Evolutionary conservation across 1,140 invertebrate genomes (phyloP).

Genomic region (Theocolax elegans): DNA sequence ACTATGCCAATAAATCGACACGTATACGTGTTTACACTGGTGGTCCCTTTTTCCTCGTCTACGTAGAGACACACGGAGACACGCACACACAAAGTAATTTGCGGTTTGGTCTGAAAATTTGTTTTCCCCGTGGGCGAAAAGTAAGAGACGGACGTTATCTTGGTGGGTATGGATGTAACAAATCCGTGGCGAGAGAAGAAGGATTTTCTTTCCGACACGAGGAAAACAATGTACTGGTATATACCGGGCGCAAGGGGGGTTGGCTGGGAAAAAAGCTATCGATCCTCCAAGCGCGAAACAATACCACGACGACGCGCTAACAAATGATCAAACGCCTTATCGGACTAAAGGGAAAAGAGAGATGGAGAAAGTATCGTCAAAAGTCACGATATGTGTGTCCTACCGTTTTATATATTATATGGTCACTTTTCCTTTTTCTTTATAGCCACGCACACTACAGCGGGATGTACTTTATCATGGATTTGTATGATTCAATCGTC

Average conservation of each 20-base stretch:
- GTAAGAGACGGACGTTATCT: slow-evolving; percentile 22
- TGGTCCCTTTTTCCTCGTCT: too few relatives aligned
- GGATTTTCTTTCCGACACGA: slow-evolving; percentile 22
- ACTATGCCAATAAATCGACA: slow-evolving; percentile 27
- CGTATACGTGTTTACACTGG: background rate
- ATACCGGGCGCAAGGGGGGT: slow-evolving; percentile 6
- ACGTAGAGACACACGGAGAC: too few relatives aligned
- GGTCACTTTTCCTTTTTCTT: too few relatives aligned
- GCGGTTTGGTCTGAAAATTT: slow-evolving; percentile 25
- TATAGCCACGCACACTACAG: too few relatives aligned
- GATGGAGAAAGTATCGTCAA: background rate
- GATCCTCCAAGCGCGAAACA: slow-evolving; percentile 55
- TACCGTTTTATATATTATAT: too few relatives aligned
- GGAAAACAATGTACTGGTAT: slow-evolving; percentile 47
- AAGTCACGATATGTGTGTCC: too few relatives aligned
- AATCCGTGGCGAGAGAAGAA: slow-evolving; percentile 17
- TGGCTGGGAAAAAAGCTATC: slow-evolving; percentile 51
- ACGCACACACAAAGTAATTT: slow-evolving; percentile 1
- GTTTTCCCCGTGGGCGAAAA: slow-evolving; percentile 4
- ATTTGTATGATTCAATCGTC: too few relatives aligned
- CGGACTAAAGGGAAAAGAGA: slow-evolving; percentile 21
- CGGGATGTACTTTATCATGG: too few relatives aligned
- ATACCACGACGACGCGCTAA: slow-evolving; percentile 54
- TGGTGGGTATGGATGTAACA: background rate
- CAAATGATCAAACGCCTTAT: slow-evolving; percentile 59